phyloP scores from a whole-genome alignment of 2,113 vertebrate genomes.

The Chionodraco myersi region DNA sequence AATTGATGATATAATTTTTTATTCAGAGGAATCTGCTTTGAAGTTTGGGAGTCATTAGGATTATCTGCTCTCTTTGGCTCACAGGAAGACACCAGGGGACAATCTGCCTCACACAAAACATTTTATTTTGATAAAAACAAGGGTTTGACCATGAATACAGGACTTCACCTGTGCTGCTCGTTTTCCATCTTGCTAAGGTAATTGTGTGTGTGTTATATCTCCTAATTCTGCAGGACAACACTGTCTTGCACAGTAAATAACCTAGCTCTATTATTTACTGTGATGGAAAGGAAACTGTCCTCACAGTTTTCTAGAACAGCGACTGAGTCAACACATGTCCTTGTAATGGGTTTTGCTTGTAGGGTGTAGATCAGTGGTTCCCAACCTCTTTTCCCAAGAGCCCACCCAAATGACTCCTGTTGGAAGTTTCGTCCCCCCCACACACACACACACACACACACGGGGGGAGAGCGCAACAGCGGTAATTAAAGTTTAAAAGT shows the following conservation, averaged over 20 bases:
- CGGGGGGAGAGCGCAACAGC: no score
- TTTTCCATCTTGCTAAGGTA: neutral
- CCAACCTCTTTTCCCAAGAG: no score
- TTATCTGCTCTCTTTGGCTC: slow-evolving; percentile 45
- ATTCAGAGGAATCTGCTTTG: slow-evolving; percentile 68
- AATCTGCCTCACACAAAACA: slow-evolving; percentile 37
- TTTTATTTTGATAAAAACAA: slow-evolving; percentile 28
- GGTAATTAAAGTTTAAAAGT: no score
- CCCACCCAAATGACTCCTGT: no score
- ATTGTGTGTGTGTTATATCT: slow-evolving; percentile 22
- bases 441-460: no score
- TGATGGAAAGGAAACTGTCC: neutral
- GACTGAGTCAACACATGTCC: neutral
- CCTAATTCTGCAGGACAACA: slow-evolving; percentile 14
- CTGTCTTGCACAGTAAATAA: slow-evolving; percentile 4
- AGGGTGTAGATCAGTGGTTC: neutral
- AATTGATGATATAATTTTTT: slow-evolving; percentile 75
- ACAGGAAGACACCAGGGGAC: slow-evolving; percentile 19
- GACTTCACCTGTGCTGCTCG: neutral
- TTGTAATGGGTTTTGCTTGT: slow-evolving; percentile 2
- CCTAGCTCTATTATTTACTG: slow-evolving; percentile 4
- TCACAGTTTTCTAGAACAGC: neutral
- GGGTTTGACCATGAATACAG: slow-evolving; percentile 19
- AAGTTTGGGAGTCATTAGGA: slow-evolving; percentile 61
- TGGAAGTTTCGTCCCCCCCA: no score